phyloP scores from a whole-genome alignment of 2,888 invertebrate species.

The Orthonevra nobilis region DNA sequence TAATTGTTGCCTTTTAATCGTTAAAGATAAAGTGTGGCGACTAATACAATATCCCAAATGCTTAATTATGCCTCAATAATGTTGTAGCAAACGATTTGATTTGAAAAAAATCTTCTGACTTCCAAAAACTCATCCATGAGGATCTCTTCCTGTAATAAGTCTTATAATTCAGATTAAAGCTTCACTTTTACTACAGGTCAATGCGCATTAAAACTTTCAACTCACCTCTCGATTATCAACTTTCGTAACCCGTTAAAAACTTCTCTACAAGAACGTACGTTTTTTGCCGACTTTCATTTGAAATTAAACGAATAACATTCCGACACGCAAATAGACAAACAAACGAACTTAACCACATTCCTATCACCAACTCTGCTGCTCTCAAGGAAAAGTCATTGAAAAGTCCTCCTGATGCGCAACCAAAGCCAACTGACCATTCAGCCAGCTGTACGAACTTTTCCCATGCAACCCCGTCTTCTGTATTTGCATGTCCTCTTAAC shows the following conservation, averaged over 20 bases:
- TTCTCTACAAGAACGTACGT: conserved; percentile 32
- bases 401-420: conserved; percentile 42
- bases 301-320: conserved; percentile 60
- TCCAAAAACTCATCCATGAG: no score
- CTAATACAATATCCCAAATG: no score
- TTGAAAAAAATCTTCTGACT: no score
- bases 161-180: no score
- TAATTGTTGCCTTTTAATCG: no score
- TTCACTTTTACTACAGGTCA: no score
- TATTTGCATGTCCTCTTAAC: conserved; percentile 56
- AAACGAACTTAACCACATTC: conserved; percentile 55
- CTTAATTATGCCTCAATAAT: no score
- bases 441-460: conserved; percentile 20
- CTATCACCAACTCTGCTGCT: conserved; percentile 53
- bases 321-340: conserved; percentile 47
- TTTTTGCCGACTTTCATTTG: conserved; percentile 52
- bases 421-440: conserved; percentile 56
- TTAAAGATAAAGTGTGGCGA: no score
- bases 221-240: conserved; percentile 24
- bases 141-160: no score
- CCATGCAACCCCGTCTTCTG: background rate
- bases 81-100: no score
- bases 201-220: conserved; percentile 4
- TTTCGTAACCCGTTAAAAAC: conserved; percentile 37
- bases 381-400: conserved; percentile 58